A percentile compares a stretch with the other conserved stretches of the same genome.
phyloP scores from a whole-genome alignment of 2,113 vertebrate genomes.

The Chlamydotis undulata region DNA sequence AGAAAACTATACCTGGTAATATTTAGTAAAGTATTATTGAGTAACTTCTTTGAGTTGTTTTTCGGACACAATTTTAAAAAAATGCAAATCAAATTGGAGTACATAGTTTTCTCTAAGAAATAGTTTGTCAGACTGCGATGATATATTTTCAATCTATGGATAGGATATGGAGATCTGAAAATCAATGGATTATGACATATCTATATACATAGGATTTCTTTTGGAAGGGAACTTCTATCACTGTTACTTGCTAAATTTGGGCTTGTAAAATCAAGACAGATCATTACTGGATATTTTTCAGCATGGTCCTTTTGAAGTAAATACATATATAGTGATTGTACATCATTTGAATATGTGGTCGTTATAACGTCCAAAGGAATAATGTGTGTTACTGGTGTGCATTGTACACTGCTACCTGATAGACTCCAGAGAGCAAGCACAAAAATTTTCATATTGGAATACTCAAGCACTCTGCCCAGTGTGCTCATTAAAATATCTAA shows the following conservation, averaged over 20 bases:
- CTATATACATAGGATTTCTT: neutral
- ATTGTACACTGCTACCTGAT: neutral
- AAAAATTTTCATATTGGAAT: neutral
- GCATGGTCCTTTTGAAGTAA: neutral
- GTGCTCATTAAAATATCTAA: conserved; percentile 8
- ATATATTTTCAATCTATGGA: neutral
- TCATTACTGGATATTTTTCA: neutral
- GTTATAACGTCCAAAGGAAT: neutral
- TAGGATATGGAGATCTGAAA: neutral
- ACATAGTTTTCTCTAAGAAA: neutral
- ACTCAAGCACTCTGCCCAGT: neutral
- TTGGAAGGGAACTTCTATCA: neutral
- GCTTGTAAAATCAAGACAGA: neutral
- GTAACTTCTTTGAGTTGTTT: neutral
- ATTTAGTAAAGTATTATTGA: neutral
- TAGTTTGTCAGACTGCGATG: neutral
- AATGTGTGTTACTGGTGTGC: neutral
- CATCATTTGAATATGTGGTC: neutral
- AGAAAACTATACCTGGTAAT: neutral
- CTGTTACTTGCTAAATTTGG: neutral
- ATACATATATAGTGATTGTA: neutral
- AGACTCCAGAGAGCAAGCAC: neutral
- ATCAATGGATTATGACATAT: neutral
- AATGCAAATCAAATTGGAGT: neutral
- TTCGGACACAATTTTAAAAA: neutral